Evolutionary conservation across 2,113 vertebrate species (phyloP).

Genomic region (Amia ocellicauda): DNA sequence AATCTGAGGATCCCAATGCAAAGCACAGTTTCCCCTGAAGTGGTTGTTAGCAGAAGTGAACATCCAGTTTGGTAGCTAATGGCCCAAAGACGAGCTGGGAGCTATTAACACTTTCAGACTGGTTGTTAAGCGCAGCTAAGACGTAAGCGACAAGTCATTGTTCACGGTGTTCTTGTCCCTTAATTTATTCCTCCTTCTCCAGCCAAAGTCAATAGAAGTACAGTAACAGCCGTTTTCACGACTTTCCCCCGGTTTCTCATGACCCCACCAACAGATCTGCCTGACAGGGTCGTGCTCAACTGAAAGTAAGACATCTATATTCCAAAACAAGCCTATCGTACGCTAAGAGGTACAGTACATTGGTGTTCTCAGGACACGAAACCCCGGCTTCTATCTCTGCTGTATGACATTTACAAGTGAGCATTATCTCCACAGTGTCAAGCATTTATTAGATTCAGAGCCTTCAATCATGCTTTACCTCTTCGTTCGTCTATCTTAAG

Average conservation of each 20-base stretch:
- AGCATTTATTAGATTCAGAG: not conserved
- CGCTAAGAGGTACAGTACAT: not conserved
- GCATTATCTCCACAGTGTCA: not conserved
- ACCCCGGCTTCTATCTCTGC: not conserved
- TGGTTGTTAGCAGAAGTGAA: not conserved
- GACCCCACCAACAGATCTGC: not conserved
- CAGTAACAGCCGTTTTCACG: not conserved
- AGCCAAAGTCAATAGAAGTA: not conserved
- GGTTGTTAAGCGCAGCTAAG: no score
- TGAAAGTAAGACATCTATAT: not conserved
- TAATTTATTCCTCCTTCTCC: not conserved
- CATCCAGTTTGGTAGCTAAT: not conserved
- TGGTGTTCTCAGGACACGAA: not conserved
- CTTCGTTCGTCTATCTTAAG: not conserved
- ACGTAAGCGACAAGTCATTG: no score
- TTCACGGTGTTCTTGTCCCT: not conserved
- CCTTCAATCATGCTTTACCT: not conserved
- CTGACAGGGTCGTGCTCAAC: not conserved
- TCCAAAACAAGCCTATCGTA: not conserved
- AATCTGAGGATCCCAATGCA: no score
- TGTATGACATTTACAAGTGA: not conserved
- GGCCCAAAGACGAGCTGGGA: not conserved
- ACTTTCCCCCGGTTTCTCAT: not conserved
- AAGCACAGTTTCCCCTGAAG: slow-evolving; percentile 8
- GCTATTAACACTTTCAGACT: not conserved